Percentiles rank a stretch among this genome's conserved stretches.
These are phyloP conservation scores for Sesia apiformis DNA, from an alignment of 2,888 invertebrate species.

Conservation along the genomic window DNA sequence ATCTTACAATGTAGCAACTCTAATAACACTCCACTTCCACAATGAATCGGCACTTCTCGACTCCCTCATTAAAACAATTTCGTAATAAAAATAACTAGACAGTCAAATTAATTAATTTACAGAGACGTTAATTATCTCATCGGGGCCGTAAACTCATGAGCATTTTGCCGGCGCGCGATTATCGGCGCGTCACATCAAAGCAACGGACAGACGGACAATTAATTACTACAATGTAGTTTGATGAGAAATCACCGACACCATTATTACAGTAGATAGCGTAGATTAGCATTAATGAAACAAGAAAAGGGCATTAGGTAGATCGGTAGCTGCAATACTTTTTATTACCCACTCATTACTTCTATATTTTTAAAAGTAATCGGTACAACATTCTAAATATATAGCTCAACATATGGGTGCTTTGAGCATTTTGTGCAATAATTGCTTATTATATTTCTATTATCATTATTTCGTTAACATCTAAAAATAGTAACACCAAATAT, in stretches of 20 bases:
- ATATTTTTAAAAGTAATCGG: too few species aligned
- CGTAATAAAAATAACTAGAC: slow-evolving; percentile 32
- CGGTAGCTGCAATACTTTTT: too few species aligned
- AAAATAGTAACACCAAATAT: too few species aligned
- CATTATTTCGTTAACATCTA: too few species aligned
- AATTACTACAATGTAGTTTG: slow-evolving; percentile 32
- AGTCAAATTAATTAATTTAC: slow-evolving; percentile 63
- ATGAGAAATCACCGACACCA: slow-evolving; percentile 52
- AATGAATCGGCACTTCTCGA: slow-evolving; percentile 45
- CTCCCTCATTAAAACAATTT: slow-evolving; percentile 42
- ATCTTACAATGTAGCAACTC: neutral
- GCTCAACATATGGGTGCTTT: too few species aligned
- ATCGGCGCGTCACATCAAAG: slow-evolving; percentile 59
- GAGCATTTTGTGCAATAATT: too few species aligned
- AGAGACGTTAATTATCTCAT: slow-evolving; percentile 67
- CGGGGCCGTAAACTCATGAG: slow-evolving; percentile 49
- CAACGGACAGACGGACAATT: slow-evolving; percentile 30
- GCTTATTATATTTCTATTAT: too few species aligned
- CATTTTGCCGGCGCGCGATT: slow-evolving; percentile 48
- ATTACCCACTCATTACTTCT: too few species aligned
- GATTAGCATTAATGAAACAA: slow-evolving; percentile 16
- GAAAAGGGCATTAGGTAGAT: neutral
- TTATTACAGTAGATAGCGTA: slow-evolving; percentile 23
- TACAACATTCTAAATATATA: too few species aligned
- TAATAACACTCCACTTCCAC: slow-evolving; percentile 6